Evolutionary conservation across 2,888 invertebrate species (phyloP).

Genomic region (Lymantria dispar): DNA sequence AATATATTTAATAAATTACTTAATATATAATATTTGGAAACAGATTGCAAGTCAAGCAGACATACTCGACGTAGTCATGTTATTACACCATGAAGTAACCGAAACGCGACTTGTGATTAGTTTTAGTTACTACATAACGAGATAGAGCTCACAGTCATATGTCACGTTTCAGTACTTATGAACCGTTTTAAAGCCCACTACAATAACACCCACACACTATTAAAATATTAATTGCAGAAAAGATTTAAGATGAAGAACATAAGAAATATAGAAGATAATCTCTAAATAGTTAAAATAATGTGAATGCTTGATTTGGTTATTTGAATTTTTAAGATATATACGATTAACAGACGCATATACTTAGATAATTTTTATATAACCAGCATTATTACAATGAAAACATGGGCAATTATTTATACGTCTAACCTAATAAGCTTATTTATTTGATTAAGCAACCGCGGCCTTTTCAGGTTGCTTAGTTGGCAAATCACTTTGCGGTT

Average conservation of each 20-base stretch:
- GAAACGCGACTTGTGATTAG: neutral
- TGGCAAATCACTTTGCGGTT: no score
- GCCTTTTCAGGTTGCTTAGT: no score
- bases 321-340: no score
- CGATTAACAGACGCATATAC: no score
- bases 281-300: no score
- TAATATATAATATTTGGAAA: neutral
- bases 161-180: constrained; percentile 8
- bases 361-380: no score
- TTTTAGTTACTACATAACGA: neutral
- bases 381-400: no score
- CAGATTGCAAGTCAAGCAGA: neutral
- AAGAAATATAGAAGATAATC: no score
- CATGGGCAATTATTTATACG: no score
- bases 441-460: no score
- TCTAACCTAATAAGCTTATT: no score
- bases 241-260: neutral
- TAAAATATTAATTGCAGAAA: neutral
- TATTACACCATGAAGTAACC: neutral
- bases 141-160: constrained; percentile 1
- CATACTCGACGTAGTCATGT: neutral
- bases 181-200: neutral
- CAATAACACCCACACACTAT: neutral
- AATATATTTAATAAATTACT: neutral
- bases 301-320: no score